Evolutionary conservation across 2,113 vertebrate species (phyloP).

Genomic region (Guaruba guarouba): DNA sequence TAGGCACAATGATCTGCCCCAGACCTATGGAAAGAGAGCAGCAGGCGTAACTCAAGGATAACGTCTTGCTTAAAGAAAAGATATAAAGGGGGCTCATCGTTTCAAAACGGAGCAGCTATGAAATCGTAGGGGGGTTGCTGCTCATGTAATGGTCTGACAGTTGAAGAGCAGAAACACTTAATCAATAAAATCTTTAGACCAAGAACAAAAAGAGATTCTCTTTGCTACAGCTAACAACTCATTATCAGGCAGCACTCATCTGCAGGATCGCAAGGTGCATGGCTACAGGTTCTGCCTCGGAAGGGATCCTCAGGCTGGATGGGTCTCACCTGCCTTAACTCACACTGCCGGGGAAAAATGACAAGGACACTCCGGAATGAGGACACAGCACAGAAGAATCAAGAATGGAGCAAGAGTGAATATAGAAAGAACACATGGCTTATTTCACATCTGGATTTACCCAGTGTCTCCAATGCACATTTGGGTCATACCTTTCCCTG

Average conservation of each 20-base stretch:
- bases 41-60: neutral
- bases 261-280: neutral
- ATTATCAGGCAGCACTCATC: neutral
- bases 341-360: neutral
- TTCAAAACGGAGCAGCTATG: neutral
- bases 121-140: neutral
- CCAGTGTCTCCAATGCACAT: accelerated
- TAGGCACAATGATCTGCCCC: neutral
- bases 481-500: neutral
- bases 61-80: neutral
- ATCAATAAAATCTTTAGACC: neutral
- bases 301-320: neutral
- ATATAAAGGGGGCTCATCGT: neutral
- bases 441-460: neutral
- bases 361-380: neutral
- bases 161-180: neutral
- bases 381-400: neutral
- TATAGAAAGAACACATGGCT: neutral
- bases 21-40: neutral
- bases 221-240: neutral
- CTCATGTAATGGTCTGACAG: neutral
- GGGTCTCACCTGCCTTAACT: neutral
- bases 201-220: neutral
- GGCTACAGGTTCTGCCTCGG: neutral
- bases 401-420: accelerated